Evolutionary conservation across 2,888 invertebrate species (phyloP).

Genomic region (Euplexia lucipara): DNA sequence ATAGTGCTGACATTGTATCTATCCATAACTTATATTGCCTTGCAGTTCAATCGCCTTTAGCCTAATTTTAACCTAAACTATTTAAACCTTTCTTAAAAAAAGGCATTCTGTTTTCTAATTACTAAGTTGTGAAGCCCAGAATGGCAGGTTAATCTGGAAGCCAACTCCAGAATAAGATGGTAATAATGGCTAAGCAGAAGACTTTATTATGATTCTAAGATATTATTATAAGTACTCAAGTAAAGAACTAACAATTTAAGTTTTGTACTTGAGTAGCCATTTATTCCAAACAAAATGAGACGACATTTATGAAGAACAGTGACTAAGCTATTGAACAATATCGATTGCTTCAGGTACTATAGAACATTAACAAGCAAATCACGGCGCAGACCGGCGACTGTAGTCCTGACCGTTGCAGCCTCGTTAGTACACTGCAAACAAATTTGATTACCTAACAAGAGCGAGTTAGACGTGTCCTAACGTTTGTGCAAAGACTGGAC

Average conservation of each 20-base stretch:
- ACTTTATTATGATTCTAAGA: no score
- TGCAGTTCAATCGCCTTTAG: not conserved
- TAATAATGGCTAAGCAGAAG: no score
- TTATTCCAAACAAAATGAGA: not conserved
- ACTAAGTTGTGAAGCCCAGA: no score
- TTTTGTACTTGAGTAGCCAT: no score
- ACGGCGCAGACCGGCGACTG: constrained; percentile 70
- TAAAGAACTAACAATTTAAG: no score
- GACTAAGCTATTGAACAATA: constrained; percentile 60
- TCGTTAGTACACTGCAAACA: constrained; percentile 86
- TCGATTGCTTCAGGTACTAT: constrained; percentile 62
- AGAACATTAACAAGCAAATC: constrained; percentile 77
- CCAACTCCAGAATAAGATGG: no score
- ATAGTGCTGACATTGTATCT: not conserved
- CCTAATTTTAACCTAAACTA: no score
- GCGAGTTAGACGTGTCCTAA: constrained; percentile 69
- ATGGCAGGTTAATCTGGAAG: no score
- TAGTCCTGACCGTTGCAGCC: constrained; percentile 74
- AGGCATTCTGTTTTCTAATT: no score
- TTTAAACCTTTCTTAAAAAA: no score
- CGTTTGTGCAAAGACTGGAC: constrained; percentile 62
- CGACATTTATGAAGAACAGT: constrained; percentile 27
- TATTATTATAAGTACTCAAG: no score
- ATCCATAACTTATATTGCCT: not conserved
- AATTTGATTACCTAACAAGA: constrained; percentile 89